A percentile compares a stretch with the other conserved stretches of the same genome.
These are phyloP conservation scores for Anoncus sp. DNA, from an alignment of 2,888 invertebrate genomes.

Conservation along the genomic window DNA sequence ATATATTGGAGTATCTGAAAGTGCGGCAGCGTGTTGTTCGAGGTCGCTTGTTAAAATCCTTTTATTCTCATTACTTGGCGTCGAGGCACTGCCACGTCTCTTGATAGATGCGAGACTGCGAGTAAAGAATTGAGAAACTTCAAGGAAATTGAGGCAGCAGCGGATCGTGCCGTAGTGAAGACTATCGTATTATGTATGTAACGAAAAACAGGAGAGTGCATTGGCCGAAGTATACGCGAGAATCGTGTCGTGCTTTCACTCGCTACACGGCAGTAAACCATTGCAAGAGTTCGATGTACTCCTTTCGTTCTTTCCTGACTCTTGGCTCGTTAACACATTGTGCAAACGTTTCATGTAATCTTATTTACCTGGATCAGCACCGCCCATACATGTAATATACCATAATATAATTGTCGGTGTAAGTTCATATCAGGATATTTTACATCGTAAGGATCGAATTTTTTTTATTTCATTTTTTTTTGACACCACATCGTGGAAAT, in stretches of 20 bases:
- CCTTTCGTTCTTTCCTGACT: slow-evolving; percentile 17
- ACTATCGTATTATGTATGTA: neutral
- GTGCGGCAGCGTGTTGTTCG: too few species aligned
- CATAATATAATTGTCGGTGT: neutral
- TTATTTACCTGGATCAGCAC: neutral
- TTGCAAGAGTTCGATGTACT: slow-evolving; percentile 45
- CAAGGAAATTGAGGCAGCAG: neutral
- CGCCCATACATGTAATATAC: slow-evolving; percentile 17
- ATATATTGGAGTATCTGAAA: neutral
- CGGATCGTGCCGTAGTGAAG: neutral
- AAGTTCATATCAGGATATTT: neutral
- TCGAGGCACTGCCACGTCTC: neutral
- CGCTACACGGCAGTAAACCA: slow-evolving; percentile 29
- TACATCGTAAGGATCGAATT: neutral
- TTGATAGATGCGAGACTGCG: neutral
- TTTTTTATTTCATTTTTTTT: neutral
- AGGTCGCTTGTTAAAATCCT: neutral
- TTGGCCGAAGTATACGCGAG: slow-evolving; percentile 37
- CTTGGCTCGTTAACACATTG: slow-evolving; percentile 37
- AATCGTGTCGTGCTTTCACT: slow-evolving; percentile 53
- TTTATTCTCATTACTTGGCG: neutral
- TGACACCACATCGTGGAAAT: neutral
- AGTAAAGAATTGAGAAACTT: slow-evolving; percentile 14
- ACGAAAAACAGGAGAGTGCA: slow-evolving; percentile 36
- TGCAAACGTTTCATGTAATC: slow-evolving; percentile 41